Evolutionary conservation across 1,140 invertebrate species (phyloP).

Genomic region (Marisa cornuarietis): DNA sequence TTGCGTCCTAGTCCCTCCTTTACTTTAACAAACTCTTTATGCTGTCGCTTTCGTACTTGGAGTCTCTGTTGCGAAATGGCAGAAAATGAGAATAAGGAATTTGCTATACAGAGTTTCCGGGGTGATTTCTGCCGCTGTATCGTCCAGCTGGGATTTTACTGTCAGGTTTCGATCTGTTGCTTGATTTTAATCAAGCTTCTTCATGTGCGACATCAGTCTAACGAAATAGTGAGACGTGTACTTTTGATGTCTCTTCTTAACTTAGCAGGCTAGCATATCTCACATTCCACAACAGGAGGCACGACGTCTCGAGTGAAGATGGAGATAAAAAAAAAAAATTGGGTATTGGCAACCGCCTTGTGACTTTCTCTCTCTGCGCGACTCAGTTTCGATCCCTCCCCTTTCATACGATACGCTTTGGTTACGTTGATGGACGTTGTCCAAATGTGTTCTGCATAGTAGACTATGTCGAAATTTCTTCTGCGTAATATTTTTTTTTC

Average conservation of each 20-base stretch:
- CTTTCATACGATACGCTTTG: neutral
- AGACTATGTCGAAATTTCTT: neutral
- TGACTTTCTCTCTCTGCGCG: neutral
- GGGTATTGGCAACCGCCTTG: neutral
- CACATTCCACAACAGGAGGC: neutral
- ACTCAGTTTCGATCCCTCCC: neutral
- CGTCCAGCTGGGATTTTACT: no score
- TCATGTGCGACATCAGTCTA: no score
- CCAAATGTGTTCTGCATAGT: neutral
- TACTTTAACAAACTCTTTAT: no score
- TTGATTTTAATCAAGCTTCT: no score
- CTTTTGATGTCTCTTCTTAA: neutral
- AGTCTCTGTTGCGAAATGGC: no score
- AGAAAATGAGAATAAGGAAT: no score
- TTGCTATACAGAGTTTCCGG: no score
- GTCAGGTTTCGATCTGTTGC: no score
- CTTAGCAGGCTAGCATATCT: neutral
- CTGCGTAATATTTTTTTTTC: neutral
- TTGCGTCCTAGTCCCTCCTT: no score
- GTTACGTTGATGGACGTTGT: neutral
- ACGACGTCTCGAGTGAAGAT: neutral
- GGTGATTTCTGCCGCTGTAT: no score
- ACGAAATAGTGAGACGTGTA: neutral
- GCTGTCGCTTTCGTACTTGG: no score
- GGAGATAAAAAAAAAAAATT: no score